Base-by-base conservation (phyloP, 2,888 invertebrate genomes). In the Saturnia pavonia region DNA sequence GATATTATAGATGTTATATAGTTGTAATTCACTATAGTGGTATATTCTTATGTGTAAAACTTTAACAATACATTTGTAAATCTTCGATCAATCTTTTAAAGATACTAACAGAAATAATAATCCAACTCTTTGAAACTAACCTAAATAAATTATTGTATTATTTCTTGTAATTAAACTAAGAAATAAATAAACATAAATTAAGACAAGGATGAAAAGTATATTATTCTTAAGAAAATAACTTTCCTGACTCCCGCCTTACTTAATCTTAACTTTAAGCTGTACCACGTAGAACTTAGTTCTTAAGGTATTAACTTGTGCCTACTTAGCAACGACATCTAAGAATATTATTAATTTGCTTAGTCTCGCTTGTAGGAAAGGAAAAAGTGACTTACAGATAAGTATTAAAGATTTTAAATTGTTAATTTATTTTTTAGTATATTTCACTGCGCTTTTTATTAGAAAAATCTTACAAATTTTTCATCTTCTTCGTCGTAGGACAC, bases 211-310 rank as follows among this genome's bases (percentile, higher is more conserved):
- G 72, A 71, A 77, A 76, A 72, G 72, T 76, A 74, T n/a, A 54
- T 54, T 60, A 60, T 27, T 70, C 72, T 71, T 73, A 75, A 76
- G 74, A 77, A 76, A 78, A 75, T 74, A 73, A 72, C 34, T 69
- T 74, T 70, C 72, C 72, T 73, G 73, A 69, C 40, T 66, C 14
- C 54, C 45, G 67, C 71, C 66, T 42, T 71, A 68, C 74, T 77
- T 78, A 78, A 76, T 77, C 78, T 76, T 74, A 70, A 70, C 72
- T 77, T 74, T 71, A 73, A 76, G 74, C 74, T 75, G 75, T 67
- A 75, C 40, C 40, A 40, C 40, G 65, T 65, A n/a, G n/a, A 40
- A 65, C 40, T 65, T 40, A 65, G 65, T 40, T 40, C 40, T 65
- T 40, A 65, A 65, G 65, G 8, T 65, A 65, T 65, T 65, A 65